Percentiles rank a stretch among this genome's conserved stretches.
These are phyloP conservation scores for Poeciliopsis infans DNA, from an alignment of 2,797 vertebrate species.

Conservation along the genomic window DNA sequence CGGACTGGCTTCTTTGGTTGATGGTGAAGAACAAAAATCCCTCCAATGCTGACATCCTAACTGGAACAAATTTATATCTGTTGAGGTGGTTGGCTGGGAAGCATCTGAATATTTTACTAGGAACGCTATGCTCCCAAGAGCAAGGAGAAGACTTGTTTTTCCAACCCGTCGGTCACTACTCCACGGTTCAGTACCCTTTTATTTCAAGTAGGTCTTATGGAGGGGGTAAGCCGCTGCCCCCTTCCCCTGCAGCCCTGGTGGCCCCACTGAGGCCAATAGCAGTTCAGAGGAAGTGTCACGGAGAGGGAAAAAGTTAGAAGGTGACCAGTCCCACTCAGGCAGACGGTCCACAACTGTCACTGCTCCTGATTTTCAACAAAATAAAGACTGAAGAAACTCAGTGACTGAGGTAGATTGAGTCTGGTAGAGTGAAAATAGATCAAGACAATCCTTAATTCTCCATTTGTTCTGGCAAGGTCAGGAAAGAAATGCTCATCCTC, in stretches of 20 bases:
- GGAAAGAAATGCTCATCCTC: not conserved
- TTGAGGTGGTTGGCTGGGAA: conserved; percentile 57
- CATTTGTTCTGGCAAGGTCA: not conserved
- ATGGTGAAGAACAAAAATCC: conserved; percentile 10
- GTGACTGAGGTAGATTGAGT: conserved; percentile 41
- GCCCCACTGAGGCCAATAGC: conserved; percentile 32
- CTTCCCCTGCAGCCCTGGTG: conserved; percentile 12
- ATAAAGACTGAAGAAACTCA: conserved; percentile 31
- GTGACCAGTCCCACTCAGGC: conserved; percentile 34
- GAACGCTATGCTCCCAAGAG: conserved; percentile 59
- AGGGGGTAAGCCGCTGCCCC: conserved; percentile 5
- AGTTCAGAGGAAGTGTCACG: conserved; percentile 47
- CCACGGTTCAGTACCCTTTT: conserved; percentile 60
- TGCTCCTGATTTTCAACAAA: conserved; percentile 33
- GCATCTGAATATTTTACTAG: conserved; percentile 64
- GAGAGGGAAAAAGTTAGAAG: conserved; percentile 58
- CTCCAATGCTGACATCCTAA: conserved; percentile 33
- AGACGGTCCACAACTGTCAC: conserved; percentile 36
- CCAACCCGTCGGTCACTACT: conserved; percentile 40
- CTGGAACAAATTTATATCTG: conserved; percentile 48
- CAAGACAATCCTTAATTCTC: not conserved
- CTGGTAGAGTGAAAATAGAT: not conserved
- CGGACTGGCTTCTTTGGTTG: conserved; percentile 21
- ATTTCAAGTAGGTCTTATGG: conserved; percentile 29
- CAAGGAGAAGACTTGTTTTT: conserved; percentile 35